These are phyloP conservation scores for Caerostris darwini DNA, from an alignment of 1,140 invertebrate species.

Conservation along the genomic window DNA sequence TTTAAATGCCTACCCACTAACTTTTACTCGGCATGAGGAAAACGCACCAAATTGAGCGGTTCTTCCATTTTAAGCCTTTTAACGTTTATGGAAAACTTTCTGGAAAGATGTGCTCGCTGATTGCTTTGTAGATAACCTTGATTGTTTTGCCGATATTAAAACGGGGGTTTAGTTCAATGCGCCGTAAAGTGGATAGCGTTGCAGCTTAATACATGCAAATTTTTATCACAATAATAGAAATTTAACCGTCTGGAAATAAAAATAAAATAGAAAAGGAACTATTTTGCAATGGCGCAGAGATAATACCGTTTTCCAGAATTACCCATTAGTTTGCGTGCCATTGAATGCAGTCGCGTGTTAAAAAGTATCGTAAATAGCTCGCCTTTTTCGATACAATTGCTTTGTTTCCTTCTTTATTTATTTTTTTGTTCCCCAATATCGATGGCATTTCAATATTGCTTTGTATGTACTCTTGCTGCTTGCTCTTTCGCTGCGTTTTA, in stretches of 20 bases:
- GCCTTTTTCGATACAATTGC: background rate
- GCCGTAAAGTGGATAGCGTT: no score
- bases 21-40: no score
- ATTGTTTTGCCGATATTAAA: slow-evolving; percentile 57
- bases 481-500: background rate
- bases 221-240: slow-evolving; percentile 40
- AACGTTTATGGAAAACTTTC: background rate
- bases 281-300: background rate
- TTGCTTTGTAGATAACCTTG: slow-evolving; percentile 35
- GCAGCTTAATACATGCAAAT: slow-evolving; percentile 30
- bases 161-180: background rate
- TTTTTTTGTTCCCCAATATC: no score
- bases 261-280: background rate
- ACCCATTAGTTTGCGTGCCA: background rate
- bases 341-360: background rate
- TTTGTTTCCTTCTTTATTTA: background rate
- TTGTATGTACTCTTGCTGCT: background rate
- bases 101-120: background rate
- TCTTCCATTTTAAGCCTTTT: background rate
- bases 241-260: background rate
- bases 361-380: background rate
- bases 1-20: no score
- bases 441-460: no score
- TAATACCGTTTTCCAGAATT: background rate
- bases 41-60: no score